These are phyloP conservation scores for Luffia ferchaultella DNA, from an alignment of 2,888 invertebrate genomes.

Conservation along the genomic window DNA sequence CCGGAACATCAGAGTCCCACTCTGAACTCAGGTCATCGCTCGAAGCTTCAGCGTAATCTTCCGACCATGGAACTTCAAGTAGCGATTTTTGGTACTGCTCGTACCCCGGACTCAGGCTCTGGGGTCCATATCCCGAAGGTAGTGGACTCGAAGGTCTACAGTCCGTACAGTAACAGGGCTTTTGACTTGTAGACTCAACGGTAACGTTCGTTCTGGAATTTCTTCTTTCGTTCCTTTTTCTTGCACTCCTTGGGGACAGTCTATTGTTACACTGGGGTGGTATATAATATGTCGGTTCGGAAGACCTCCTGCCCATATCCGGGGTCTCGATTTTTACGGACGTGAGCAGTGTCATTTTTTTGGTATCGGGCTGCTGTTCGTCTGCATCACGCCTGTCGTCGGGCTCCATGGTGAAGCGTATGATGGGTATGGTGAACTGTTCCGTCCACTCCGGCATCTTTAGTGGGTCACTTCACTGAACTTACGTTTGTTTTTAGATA, in stretches of 20 bases:
- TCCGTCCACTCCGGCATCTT: constrained; percentile 58
- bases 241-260: constrained; percentile 50
- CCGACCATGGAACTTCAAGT: constrained; percentile 76
- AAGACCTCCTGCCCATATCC: constrained; percentile 42
- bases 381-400: constrained; percentile 34
- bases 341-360: constrained; percentile 51
- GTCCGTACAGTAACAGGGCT: constrained; percentile 55
- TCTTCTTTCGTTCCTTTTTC: constrained; percentile 43
- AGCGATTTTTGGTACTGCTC: constrained; percentile 82
- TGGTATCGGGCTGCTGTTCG: constrained; percentile 39
- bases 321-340: constrained; percentile 57
- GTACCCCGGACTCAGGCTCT: constrained; percentile 70
- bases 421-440: constrained; percentile 52
- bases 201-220: constrained; percentile 39
- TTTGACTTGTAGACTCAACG: constrained; percentile 37
- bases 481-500: neutral
- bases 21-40: constrained; percentile 92
- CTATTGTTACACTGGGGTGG: constrained; percentile 57
- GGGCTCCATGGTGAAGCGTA: constrained; percentile 57
- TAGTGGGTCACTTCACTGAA: constrained; percentile 26
- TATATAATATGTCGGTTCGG: constrained; percentile 50
- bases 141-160: constrained; percentile 62
- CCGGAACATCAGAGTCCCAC: constrained; percentile 87
- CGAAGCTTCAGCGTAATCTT: constrained; percentile 89
- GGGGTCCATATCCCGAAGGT: constrained; percentile 51